Conservation (phyloP, 2,113 vertebrate species). For the Podarcis muralis region DNA sequence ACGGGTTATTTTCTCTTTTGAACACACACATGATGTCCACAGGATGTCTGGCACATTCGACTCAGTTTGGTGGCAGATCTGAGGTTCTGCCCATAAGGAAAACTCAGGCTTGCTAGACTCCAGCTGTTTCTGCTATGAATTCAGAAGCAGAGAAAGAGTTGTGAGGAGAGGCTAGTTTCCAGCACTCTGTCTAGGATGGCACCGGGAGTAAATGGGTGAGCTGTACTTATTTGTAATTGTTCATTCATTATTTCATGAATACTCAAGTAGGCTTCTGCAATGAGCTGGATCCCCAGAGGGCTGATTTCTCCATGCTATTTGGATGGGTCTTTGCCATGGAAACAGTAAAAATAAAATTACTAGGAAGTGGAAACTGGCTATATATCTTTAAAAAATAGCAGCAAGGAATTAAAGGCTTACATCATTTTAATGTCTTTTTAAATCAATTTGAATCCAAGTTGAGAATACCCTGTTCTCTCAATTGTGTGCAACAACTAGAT, state of each 20-base stretch:
- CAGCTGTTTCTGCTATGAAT: not conserved
- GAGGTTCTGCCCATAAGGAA: not conserved
- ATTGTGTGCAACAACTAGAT: not conserved
- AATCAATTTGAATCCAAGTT: not conserved
- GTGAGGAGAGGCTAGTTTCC: not conserved
- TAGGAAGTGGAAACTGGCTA: not conserved
- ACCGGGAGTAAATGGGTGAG: not conserved
- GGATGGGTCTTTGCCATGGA: not conserved
- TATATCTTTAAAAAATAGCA: not conserved
- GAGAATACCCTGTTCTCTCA: not conserved
- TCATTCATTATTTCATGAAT: not conserved
- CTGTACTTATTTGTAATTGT: not conserved
- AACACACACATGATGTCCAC: not conserved
- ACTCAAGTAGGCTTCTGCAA: not conserved
- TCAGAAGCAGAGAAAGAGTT: not conserved
- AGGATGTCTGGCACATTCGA: not conserved
- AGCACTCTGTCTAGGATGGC: no score
- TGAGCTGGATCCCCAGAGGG: not conserved
- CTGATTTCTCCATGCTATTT: not conserved
- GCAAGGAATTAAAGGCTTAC: not conserved
- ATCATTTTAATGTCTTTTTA: not conserved
- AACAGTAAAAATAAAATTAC: not conserved
- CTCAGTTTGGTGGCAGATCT: not conserved
- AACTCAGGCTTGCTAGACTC: not conserved
- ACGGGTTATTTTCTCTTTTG: no score